Evolutionary conservation across 1,140 invertebrate genomes (phyloP).

Genomic region (Hermetia illucens): DNA sequence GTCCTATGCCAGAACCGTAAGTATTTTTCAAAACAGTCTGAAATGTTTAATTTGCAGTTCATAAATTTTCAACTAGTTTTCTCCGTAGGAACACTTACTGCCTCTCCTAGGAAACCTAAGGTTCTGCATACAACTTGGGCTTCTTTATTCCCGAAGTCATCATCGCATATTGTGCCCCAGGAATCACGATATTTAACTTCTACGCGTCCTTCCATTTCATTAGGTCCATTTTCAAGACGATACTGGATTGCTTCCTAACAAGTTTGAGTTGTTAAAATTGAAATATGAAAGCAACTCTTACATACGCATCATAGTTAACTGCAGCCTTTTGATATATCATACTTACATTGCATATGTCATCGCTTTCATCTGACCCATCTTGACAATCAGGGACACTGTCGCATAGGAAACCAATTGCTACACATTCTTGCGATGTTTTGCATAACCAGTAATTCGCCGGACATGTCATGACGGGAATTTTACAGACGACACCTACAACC

Average conservation of each 20-base stretch:
- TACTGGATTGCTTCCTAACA: constrained; percentile 36
- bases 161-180: constrained; percentile 70
- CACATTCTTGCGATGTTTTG: constrained; percentile 42
- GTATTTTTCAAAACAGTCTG: constrained; percentile 13
- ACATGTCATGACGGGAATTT: constrained; percentile 40
- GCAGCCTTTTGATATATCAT: not conserved
- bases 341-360: constrained; percentile 42
- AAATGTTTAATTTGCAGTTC: not conserved
- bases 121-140: constrained; percentile 50
- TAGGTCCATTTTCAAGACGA: constrained; percentile 44
- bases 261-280: too few relatives aligned
- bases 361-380: constrained; percentile 52
- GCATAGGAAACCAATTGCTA: constrained; percentile 48
- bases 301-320: too few relatives aligned
- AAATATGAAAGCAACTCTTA: too few relatives aligned
- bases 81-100: constrained; percentile 14
- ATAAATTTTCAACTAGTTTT: not conserved
- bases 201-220: constrained; percentile 43
- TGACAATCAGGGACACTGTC: constrained; percentile 53
- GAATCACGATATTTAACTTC: constrained; percentile 53
- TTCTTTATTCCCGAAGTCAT: constrained; percentile 51
- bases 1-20: constrained; percentile 36
- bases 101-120: constrained; percentile 42
- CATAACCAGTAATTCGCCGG: constrained; percentile 50
- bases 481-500: constrained; percentile 52